These are phyloP conservation scores for Ianthella basta DNA, from an alignment of 37 sponge, comb jelly and placozoan species.

Conservation along the genomic window DNA sequence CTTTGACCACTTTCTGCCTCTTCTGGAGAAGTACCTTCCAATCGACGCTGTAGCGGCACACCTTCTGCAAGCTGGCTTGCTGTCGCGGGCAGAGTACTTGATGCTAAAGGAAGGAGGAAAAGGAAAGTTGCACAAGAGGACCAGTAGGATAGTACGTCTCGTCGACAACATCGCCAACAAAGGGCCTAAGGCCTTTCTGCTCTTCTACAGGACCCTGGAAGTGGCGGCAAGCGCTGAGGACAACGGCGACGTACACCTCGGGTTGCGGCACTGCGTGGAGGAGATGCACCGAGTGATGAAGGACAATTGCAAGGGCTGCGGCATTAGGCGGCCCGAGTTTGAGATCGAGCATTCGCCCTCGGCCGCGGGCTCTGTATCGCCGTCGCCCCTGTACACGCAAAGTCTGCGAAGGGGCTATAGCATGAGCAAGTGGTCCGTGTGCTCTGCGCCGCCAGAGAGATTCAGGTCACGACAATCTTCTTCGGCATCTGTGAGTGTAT, in stretches of 20 bases:
- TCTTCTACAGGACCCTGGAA: not conserved
- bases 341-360: too few relatives aligned
- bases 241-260: not conserved
- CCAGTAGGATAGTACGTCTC: not conserved
- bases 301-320: not conserved
- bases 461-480: too few relatives aligned
- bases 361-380: too few relatives aligned
- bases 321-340: too few relatives aligned
- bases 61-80: not conserved
- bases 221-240: not conserved
- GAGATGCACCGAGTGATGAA: not conserved
- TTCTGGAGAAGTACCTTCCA: constrained; percentile 19
- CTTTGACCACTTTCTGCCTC: constrained; percentile 17
- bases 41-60: not conserved
- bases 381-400: too few relatives aligned
- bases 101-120: not conserved
- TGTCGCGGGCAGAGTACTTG: constrained; percentile 16
- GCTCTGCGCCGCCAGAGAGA: too few relatives aligned
- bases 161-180: constrained; percentile 4
- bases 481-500: too few relatives aligned
- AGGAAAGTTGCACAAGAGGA: not conserved
- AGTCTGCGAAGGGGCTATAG: too few relatives aligned
- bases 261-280: not conserved
- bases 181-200: not conserved
- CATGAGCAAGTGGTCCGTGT: too few relatives aligned